Evolutionary conservation across 2,113 vertebrate genomes (phyloP), one percentile per base, ranked within the genome.

Genomic region (Rana temporaria): DNA sequence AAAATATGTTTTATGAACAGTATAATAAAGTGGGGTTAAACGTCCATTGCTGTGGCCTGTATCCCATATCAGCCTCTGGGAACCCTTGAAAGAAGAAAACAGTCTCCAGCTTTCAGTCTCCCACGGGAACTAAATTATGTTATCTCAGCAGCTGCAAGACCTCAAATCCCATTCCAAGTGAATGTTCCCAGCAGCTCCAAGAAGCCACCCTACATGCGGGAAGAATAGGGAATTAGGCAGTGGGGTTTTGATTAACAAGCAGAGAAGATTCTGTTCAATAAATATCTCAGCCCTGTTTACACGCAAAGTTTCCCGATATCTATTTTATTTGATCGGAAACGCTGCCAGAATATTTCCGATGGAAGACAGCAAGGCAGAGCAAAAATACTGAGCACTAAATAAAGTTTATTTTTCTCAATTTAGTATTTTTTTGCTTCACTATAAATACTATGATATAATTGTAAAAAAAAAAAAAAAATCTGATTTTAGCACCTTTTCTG

Each of bases 51-150:
- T 73, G 59, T 75, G 70, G 60, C 42, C 74, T 56, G 48, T 64
- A 64, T 82, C 70, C 80, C 64, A 75, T 74, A 74, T 26, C 48
- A 74, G 60, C 57, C 60, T 62, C 70, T 82, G 80, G 70, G 80
- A 82, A 82, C 72, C 52, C 24, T 20, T 66, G 42, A 82, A 73
- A 82, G 67, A 72, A 64, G 48, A 81, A 81, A 81, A 71, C 66
- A 62, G 48, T 53, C 68, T 81, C 20, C 32, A 81, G 38, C 64
- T 74, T 59, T 66, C 38, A 64, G 69, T 73, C 79, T 82, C 80
- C 80, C 80, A 82, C 80, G 80, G 80, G 80, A 82, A 82, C 70
- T 56, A 53, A 75, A 82, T 74, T 65, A 63, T 82, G 70, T 74
- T 82, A 82, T 82, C 70, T 66, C 53, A 82, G 60, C 80, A 82